Percentiles rank a stretch among this genome's conserved stretches.
phyloP scores from a whole-genome alignment of 1,140 invertebrate species.

The Plectrocnemia conspersa region DNA sequence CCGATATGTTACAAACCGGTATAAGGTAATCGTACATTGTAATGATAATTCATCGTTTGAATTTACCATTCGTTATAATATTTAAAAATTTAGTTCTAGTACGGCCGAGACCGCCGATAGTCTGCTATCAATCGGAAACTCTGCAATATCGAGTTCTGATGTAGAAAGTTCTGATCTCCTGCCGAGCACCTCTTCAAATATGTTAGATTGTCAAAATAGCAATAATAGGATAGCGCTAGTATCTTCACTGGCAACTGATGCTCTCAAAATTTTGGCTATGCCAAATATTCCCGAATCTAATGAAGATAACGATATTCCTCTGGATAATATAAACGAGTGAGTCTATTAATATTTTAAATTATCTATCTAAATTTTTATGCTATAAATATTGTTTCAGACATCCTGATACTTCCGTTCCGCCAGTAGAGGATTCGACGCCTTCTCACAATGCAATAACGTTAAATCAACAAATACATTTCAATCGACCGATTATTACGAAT shows the following conservation, averaged over 20 bases:
- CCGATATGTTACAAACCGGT: slow-evolving; percentile 25
- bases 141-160: slow-evolving; percentile 24
- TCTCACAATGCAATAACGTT: slow-evolving; percentile 2
- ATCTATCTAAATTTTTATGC: not conserved
- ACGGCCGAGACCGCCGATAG: slow-evolving; percentile 21
- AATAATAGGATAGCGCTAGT: slow-evolving; percentile 12
- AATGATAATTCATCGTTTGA: not conserved
- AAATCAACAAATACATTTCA: slow-evolving; percentile 12
- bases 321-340: slow-evolving; percentile 19
- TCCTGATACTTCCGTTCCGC: slow-evolving; percentile 25
- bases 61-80: no score
- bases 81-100: slow-evolving; percentile 26
- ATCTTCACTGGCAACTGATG: slow-evolving; percentile 14
- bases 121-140: slow-evolving; percentile 11
- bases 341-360: not conserved
- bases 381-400: slow-evolving; percentile 16
- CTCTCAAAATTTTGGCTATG: slow-evolving; percentile 20
- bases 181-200: slow-evolving; percentile 24
- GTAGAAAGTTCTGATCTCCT: slow-evolving; percentile 19
- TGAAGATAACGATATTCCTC: slow-evolving; percentile 8
- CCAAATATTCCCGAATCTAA: slow-evolving; percentile 16
- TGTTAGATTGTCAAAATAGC: slow-evolving; percentile 13
- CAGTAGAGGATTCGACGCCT: slow-evolving; percentile 9
- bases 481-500: slow-evolving; percentile 20
- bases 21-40: slow-evolving; percentile 25